Evolutionary conservation across 2,113 vertebrate genomes (phyloP).

Genomic region (Origma solitaria): DNA sequence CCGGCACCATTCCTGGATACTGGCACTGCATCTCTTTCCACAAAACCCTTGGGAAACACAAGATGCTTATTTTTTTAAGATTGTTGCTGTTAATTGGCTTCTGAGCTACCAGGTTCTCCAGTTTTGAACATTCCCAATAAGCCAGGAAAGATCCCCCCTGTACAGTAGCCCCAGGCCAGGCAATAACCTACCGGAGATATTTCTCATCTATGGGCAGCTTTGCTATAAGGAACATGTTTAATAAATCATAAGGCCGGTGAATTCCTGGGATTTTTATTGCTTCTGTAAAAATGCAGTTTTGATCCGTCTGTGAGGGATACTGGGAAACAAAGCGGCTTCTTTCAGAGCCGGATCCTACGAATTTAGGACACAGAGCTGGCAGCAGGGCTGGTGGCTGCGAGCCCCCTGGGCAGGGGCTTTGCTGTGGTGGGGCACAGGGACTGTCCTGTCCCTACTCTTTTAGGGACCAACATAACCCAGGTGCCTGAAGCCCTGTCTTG

Average conservation of each 20-base stretch:
- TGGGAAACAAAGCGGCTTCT: constrained; percentile 40
- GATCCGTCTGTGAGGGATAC: constrained; percentile 33
- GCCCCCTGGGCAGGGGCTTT: neutral
- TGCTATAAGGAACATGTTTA: constrained; percentile 62
- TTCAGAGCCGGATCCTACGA: neutral
- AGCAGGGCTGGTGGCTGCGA: neutral
- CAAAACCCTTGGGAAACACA: neutral
- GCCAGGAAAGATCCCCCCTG: constrained; percentile 1
- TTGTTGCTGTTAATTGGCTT: neutral
- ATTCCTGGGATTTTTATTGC: constrained; percentile 66
- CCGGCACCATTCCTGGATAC: neutral
- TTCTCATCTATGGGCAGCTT: constrained; percentile 45
- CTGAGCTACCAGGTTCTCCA: neutral
- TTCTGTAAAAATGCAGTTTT: constrained; percentile 59
- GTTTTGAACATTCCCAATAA: neutral
- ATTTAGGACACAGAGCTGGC: neutral
- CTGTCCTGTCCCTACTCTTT: neutral
- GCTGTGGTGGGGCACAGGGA: accelerated
- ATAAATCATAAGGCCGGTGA: constrained; percentile 65
- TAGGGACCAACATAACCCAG: neutral
- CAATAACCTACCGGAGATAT: constrained; percentile 35
- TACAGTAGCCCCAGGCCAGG: neutral
- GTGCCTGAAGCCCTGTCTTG: neutral
- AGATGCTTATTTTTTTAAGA: constrained; percentile 29
- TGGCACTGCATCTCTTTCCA: neutral